Conservation (phyloP, 2,113 vertebrate genomes). For the Proteles cristata region DNA sequence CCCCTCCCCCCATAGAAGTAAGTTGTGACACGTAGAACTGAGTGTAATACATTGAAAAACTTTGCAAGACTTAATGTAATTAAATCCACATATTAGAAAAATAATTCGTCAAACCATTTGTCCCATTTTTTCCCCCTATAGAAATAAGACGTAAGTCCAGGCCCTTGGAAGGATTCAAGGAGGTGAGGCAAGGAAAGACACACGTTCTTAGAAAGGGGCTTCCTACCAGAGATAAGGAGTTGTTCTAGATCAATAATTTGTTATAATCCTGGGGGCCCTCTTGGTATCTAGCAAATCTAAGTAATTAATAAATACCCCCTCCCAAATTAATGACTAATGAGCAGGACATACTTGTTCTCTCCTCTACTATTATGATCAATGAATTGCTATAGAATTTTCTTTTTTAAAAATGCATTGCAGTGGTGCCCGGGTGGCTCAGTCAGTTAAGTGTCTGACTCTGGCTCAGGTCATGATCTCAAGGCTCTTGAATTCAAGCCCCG, state of each 20-base stretch:
- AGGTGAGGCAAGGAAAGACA: not conserved
- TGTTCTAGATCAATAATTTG: not conserved
- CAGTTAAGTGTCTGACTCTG: too few relatives aligned
- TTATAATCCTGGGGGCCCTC: not conserved
- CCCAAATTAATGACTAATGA: not conserved
- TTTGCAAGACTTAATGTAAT: not conserved
- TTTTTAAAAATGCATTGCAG: not conserved
- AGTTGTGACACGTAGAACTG: not conserved
- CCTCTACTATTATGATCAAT: not conserved
- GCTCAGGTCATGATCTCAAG: too few relatives aligned
- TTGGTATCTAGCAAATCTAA: not conserved
- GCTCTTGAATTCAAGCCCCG: too few relatives aligned
- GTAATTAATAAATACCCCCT: not conserved
- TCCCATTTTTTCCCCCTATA: not conserved
- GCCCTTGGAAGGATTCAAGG: not conserved
- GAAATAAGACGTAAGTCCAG: not conserved
- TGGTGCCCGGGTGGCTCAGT: too few relatives aligned
- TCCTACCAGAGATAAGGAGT: not conserved
- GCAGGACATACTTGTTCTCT: not conserved
- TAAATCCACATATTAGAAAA: constrained; percentile 30
- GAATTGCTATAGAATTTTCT: not conserved
- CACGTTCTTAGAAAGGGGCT: not conserved
- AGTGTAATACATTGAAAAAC: not conserved
- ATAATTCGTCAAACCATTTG: not conserved
- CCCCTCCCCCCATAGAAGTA: not conserved